phyloP scores from a whole-genome alignment of 2,888 invertebrate species.

The Lagria hirta region DNA sequence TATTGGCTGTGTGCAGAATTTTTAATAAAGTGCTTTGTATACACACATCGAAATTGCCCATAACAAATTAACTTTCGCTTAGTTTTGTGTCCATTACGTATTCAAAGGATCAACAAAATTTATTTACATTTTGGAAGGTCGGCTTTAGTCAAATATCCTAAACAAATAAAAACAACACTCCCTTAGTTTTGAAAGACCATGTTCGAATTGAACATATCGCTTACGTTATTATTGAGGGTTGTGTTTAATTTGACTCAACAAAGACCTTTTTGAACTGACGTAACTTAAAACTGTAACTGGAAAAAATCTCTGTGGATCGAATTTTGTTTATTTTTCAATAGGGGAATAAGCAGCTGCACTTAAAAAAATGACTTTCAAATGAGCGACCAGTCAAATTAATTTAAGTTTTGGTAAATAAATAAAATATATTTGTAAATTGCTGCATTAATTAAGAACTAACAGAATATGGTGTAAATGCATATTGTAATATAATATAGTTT shows the following conservation, averaged over 20 bases:
- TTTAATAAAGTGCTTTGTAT: too few species aligned
- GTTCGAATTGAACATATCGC: constrained; percentile 38
- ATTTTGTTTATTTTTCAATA: constrained; percentile 20
- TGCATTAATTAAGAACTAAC: too few species aligned
- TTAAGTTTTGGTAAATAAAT: too few species aligned
- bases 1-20: too few species aligned
- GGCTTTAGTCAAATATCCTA: constrained; percentile 46
- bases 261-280: constrained; percentile 37
- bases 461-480: too few species aligned
- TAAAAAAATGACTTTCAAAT: too few species aligned
- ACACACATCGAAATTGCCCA: too few species aligned
- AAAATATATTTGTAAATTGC: too few species aligned
- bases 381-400: too few species aligned
- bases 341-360: too few species aligned
- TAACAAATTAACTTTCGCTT: too few species aligned
- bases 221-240: constrained; percentile 36
- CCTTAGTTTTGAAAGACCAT: constrained; percentile 39
- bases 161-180: constrained; percentile 48
- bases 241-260: constrained; percentile 35
- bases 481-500: too few species aligned
- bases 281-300: constrained; percentile 33
- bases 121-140: constrained; percentile 48
- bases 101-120: constrained; percentile 39
- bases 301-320: constrained; percentile 24
- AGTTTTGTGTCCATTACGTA: constrained; percentile 31